Base-by-base conservation (phyloP, 2,888 invertebrate species). In the Eucriotettix oculatus region DNA sequence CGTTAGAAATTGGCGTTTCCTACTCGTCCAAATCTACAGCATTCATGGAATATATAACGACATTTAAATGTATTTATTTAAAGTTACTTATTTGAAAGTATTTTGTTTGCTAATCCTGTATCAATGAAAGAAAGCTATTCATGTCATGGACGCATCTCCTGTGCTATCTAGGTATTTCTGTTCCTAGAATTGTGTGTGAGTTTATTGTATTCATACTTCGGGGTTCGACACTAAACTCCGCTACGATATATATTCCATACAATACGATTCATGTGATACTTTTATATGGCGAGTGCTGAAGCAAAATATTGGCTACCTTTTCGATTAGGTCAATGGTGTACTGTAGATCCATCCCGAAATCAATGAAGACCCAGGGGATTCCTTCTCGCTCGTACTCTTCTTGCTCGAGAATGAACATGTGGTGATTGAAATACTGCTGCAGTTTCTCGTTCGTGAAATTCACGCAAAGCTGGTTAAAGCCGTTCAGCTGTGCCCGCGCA, bases 381-480 rank as follows among this genome's bases (percentile, higher is more conserved):
- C 90, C 90, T 78, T 92, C 90, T 69, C 84, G 82, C 74, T 89
- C 86, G 78, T 91, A 92, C 75, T 91, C 90, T 79, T 92, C 91
- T 82, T 91, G 91, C 79, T 91, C 91, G 73, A 91, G 82, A 68
- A 92, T 89, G 77, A 92, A 91, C 91, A 92, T 92, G 80, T 91
- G 86, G 74, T 91, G 90, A 77, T 91, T 91, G 85, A 92, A 92
- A 83, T 90, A 92, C 78, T 92, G 91, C 69, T 81, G 81, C 71
- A 92, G 81, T 75, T 90, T 88, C 80, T 91, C 91, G 77, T 91
- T 92, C 74, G 90, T 92, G 80, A 90, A 92, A 82, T 92, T 91
- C 83, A 91, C 92, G 79, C 90, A 92, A 73, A 91, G 81, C 79
- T 92, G 91, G 79, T 92, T 90, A 80, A 91, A 92, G 75, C 90